Conservation (phyloP, 2,113 vertebrate genomes). For the Myiagra hebetior region DNA sequence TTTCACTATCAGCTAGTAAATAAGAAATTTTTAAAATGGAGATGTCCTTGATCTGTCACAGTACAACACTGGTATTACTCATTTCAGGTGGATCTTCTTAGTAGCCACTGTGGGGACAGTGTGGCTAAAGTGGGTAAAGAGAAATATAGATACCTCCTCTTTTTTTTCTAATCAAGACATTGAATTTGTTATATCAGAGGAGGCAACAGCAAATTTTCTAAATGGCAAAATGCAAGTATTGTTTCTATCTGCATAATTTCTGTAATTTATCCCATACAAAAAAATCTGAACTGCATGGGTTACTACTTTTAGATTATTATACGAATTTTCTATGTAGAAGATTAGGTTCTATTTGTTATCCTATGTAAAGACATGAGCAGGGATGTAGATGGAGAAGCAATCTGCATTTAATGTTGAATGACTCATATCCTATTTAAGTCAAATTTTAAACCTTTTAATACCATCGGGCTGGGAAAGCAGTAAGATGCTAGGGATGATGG, state of each 20-base stretch:
- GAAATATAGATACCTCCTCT: not conserved
- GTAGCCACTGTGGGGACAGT: fast-evolving
- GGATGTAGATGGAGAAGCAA: not conserved
- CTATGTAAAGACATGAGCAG: not conserved
- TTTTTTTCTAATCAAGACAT: not conserved
- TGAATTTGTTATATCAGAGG: not conserved
- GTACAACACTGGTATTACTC: not conserved
- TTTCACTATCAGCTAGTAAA: not conserved
- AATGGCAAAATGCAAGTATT: not conserved
- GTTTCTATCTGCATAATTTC: not conserved
- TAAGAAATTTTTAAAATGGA: not conserved
- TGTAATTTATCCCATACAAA: not conserved
- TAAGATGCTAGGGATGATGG: not conserved
- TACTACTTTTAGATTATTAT: not conserved
- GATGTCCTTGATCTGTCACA: not conserved
- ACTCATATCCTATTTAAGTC: not conserved
- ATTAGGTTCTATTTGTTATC: not conserved
- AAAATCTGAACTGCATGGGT: not conserved
- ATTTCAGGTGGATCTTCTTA: not conserved
- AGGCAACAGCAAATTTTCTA: not conserved
- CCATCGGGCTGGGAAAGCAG: not conserved
- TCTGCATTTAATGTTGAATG: not conserved
- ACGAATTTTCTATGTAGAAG: not conserved
- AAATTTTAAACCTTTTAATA: not conserved
- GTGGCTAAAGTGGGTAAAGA: not conserved